Evolutionary conservation across 2,797 vertebrate genomes (phyloP).

Genomic region (Hydrocynus forskahlii): DNA sequence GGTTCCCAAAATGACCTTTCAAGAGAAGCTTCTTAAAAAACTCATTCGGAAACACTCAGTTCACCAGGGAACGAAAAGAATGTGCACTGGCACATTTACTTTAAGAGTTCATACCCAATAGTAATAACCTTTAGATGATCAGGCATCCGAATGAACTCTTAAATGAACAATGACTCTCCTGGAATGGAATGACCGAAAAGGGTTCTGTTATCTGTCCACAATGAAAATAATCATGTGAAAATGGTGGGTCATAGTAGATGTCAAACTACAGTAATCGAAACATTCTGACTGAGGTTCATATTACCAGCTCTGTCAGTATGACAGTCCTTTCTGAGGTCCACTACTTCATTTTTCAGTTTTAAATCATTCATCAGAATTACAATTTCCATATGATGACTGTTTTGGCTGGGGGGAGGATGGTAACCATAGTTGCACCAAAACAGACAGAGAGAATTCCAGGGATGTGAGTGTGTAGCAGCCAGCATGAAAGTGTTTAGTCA

Average conservation of each 20-base stretch:
- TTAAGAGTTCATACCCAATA: neutral
- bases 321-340: conserved; percentile 33
- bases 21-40: neutral
- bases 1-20: neutral
- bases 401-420: conserved; percentile 37
- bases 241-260: too few relatives aligned
- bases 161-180: neutral
- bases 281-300: neutral
- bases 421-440: conserved; percentile 70
- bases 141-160: neutral
- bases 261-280: neutral
- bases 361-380: conserved; percentile 45
- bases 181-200: neutral
- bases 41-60: neutral
- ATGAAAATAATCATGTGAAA: neutral
- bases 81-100: neutral
- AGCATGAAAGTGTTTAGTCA: conserved; percentile 67
- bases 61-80: neutral
- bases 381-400: conserved; percentile 33
- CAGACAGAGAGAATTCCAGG: conserved; percentile 64
- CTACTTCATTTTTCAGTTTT: conserved; percentile 13
- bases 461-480: conserved; percentile 53
- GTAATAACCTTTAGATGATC: neutral
- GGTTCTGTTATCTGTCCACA: neutral
- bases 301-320: conserved; percentile 10